A percentile compares a stretch with the other conserved stretches of the same genome.
Evolutionary conservation across 1,140 invertebrate species (phyloP).

Genomic region (Matsumurasca onukii): DNA sequence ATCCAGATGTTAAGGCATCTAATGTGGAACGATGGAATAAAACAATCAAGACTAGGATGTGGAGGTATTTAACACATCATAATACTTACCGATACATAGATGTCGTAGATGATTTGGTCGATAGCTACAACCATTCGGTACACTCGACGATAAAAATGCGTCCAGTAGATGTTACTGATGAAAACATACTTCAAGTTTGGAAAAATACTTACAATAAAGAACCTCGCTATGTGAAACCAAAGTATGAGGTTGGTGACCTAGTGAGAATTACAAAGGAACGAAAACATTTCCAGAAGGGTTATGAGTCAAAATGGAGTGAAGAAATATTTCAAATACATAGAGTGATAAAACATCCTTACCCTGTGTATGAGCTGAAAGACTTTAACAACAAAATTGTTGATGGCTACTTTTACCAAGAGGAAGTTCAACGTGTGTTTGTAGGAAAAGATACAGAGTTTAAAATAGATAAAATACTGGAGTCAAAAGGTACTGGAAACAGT

Average conservation of each 20-base stretch:
- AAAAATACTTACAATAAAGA: too few species aligned
- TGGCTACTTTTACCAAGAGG: neutral
- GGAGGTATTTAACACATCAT: neutral
- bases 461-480: neutral
- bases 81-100: neutral
- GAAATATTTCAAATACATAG: neutral
- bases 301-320: neutral
- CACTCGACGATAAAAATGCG: neutral
- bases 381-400: neutral
- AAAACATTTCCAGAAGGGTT: neutral
- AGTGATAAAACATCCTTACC: neutral
- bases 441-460: neutral
- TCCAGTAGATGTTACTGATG: neutral
- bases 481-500: neutral
- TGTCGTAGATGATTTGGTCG: slow-evolving; percentile 1
- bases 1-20: neutral
- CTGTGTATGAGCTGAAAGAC: neutral
- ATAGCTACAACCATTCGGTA: neutral
- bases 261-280: neutral
- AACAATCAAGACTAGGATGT: neutral
- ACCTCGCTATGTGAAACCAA: neutral
- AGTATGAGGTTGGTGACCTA: neutral
- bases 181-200: neutral
- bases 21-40: neutral
- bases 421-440: neutral